Base-by-base conservation (phyloP, 2,888 invertebrate species). In the Orthonychiurus folsomi region DNA sequence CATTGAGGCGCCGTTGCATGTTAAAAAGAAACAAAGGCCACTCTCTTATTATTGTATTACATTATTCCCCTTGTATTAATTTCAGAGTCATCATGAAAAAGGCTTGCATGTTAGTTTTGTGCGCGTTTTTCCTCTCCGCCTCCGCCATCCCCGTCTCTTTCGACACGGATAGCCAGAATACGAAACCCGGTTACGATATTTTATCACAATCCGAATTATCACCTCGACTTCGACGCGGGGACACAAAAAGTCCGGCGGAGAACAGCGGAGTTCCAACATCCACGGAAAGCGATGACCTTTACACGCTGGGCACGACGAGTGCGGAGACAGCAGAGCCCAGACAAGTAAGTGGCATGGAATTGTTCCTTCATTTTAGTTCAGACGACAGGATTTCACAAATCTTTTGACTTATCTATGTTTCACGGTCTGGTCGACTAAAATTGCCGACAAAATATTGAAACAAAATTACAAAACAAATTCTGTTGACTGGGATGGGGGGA, bases 141-240 rank as follows among this genome's bases (percentile, higher is more conserved):
- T 56, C 63, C 27, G 66, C 69, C 54, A 59, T 68, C 58, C 73
- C 73, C 48, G 70, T 71, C 55, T 68, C 71, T 2, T 71, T 68
- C 55, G 73, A 73, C 27, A 59, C 69, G 27, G 70, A 70, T 23
- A 63, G 63, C 23, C 56, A 56, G 26, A 64, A 60, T 21, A 58
- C 54, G 23, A 69, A 69, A 62, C 66, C 68, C 59, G 69, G 66
- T 20, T 68, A 70, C 66, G 73, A 73, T 62, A 64, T 73, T 58
- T 62, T 73, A 57, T 70, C 71, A 25, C 69, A 73, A 58, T 69
- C 69, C 50, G 69, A 70, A 48, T 61, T 68, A n/a, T 59, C 63
- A 26, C 64, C 66, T 23, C 67, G 71, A 63, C 62, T 69, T 56
- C 65, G 68, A 23, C 56, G 73, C 55, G 70, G 66, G 26, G 71